Percentiles rank a stretch among this genome's conserved stretches.
Evolutionary conservation across 2,888 invertebrate species (phyloP).

Genomic region (Tethea ocularis): DNA sequence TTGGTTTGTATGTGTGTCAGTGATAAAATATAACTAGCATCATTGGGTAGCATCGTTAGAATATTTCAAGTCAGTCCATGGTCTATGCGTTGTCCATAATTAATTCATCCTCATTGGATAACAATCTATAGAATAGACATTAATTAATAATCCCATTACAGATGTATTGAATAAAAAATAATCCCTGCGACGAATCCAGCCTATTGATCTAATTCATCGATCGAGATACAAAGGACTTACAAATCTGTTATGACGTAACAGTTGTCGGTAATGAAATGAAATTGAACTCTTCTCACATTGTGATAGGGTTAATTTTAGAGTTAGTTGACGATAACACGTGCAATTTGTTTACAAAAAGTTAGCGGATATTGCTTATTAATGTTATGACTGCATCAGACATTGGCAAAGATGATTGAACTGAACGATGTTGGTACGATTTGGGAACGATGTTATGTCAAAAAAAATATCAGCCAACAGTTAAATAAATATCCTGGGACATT

Average conservation of each 20-base stretch:
- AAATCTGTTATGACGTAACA: conserved; percentile 23
- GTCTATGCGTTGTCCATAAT: neutral
- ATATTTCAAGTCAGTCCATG: no score
- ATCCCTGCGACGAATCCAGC: conserved; percentile 58
- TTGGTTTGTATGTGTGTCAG: no score
- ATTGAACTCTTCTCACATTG: conserved; percentile 15
- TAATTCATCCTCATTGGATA: conserved; percentile 4
- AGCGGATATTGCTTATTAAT: conserved; percentile 80
- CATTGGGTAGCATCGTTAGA: no score
- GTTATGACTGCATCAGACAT: conserved; percentile 69
- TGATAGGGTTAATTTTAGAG: conserved; percentile 31
- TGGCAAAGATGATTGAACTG: conserved; percentile 69
- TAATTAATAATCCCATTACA: conserved; percentile 3
- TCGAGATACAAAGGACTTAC: conserved; percentile 42
- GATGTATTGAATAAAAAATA: conserved; percentile 29
- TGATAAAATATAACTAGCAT: no score
- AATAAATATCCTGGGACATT: no score
- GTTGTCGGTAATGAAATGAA: conserved; percentile 7
- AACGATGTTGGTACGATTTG: conserved; percentile 37
- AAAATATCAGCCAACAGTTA: no score
- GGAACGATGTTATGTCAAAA: conserved; percentile 20
- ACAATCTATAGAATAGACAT: neutral
- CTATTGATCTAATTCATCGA: conserved; percentile 72
- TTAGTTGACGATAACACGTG: conserved; percentile 52
- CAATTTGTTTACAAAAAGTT: conserved; percentile 67